A percentile compares a stretch with the other conserved stretches of the same genome.
Conservation (phyloP, 35 echinoderm and acorn worm species). For the Apostichopus parvimensis region DNA sequence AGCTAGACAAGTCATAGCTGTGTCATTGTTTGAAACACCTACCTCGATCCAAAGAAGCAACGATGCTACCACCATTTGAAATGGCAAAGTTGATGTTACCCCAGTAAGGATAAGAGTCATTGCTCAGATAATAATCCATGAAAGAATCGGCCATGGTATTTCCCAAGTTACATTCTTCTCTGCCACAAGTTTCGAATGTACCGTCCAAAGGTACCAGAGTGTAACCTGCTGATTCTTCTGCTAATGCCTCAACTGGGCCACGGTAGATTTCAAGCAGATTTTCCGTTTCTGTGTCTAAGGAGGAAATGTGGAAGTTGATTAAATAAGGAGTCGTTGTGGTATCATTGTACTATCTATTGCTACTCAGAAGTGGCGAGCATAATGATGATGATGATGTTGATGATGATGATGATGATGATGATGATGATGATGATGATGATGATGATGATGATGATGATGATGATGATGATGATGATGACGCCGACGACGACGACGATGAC, state of each 20-base stretch:
- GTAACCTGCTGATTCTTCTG: constrained; percentile 55
- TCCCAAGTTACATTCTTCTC: constrained; percentile 79
- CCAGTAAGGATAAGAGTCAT: constrained; percentile 27
- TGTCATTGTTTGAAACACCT: not conserved
- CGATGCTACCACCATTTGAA: constrained; percentile 66
- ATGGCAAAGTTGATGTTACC: constrained; percentile 68
- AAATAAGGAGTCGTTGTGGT: too few species aligned
- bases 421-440: constrained; percentile 33
- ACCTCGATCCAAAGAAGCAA: constrained; percentile 52
- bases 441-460: constrained; percentile 11
- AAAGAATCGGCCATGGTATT: constrained; percentile 82
- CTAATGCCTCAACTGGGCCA: constrained; percentile 49
- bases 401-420: constrained; percentile 16
- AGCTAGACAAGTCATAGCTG: too few species aligned
- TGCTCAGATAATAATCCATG: constrained; percentile 40
- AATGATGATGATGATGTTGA: not conserved
- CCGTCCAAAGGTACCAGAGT: constrained; percentile 59
- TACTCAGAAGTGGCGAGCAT: not conserved
- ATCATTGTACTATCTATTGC: too few species aligned
- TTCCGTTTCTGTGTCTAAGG: constrained; percentile 57
- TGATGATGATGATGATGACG: not conserved
- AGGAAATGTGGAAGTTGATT: not conserved
- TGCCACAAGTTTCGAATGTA: constrained; percentile 42
- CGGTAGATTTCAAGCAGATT: constrained; percentile 48
- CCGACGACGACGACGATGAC: not conserved